Base-by-base conservation (phyloP, 2,113 vertebrate species). In the Lycocorax pyrrhopterus region DNA sequence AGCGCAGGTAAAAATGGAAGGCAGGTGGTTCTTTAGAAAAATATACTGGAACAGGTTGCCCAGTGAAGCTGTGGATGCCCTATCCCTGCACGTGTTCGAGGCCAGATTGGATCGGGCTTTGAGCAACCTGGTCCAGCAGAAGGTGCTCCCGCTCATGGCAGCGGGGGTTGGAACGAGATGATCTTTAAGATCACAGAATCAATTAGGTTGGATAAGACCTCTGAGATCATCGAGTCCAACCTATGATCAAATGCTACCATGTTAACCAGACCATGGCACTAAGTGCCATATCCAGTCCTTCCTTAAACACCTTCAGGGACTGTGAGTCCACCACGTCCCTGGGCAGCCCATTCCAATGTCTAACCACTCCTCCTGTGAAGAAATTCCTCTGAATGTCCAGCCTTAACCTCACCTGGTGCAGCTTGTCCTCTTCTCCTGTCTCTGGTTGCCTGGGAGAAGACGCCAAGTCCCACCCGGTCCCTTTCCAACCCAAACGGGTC, bases 101-200 rank as follows among this genome's bases (percentile, higher is more conserved):
- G n/a, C 20, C 29, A 41, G n/a, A 30, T 2, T 60, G 53, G 47
- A 68, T 41, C 23, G 8, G 53, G n/a, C 46, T 26, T 21, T 26
- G 69, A 41, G 62, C 20, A 32, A 22, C 5, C 20, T 32, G 47
- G 13, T 53, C 39, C 46, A 26, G 27, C 8, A 14, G 32, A 60
- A 46, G 7, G 16, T 35, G 12, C 13, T 30, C 30, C n/a, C 6
- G 47, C 46, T 30, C 25, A 26, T 7, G 29, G 33, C 39, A 46
- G 13, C 0, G 1, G n/a, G 7, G 2, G 1, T n/a, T 60, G 53
- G 46, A 82, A 67, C 9, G 13, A 59, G 7, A 41, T 21, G 39
- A 32, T 47, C 21, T 47, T 33, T 35, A 62, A 47, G 41, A 22
- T 67, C 47, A 76, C 21, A 9, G 62, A 22, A 89, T 62, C n/a